Evolutionary conservation across 2,113 vertebrate genomes (phyloP), one percentile per base, ranked within the genome.

Genomic region (Tiliqua scincoides): DNA sequence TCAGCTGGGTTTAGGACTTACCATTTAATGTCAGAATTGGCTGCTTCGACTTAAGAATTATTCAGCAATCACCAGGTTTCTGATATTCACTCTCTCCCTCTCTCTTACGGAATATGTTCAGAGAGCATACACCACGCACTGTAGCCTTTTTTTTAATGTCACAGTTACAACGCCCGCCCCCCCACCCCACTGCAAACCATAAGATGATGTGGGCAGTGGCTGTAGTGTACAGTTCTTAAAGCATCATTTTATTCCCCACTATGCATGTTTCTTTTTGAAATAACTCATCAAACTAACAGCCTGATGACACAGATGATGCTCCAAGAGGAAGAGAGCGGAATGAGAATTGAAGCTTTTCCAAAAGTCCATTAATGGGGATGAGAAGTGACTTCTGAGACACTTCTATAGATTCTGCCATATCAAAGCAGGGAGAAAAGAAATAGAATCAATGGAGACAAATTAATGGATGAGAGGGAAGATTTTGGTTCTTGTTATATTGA

Each of bases 331-430:
- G 93, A 91, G 80, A 88, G 92, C 85, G 93, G 63, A 92, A 93
- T 87, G 89, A 93, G 89, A 93, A 89, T 92, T 93, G 94, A 95
- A 94, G 93, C 91, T 84, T 88, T 94, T 95, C 94, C 94, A 95
- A 90, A 91, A 88, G 93, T 92, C 92, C 94, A 95, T 95, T 94
- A 95, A 91, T 92, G 48, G 72, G 92, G 88, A 94, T 86, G 89
- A 89, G 84, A 91, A 94, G 88, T 90, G 92, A 89, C 92, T 94
- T 95, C 88, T 94, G 93, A 93, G 91, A 91, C 92, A 91, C 87
- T 95, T 94, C 93, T 93, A 93, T 94, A 95, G 93, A 92, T 90
- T 87, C 91, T 89, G 82, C 91, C 89, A 91, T 89, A 90, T 91
- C 90, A 57, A 12, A 57, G 54, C 89, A 32, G 88, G 85, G 93